Evolutionary conservation across 2,797 vertebrate genomes (phyloP).

Genomic region (Tragelaphus eurycerus): DNA sequence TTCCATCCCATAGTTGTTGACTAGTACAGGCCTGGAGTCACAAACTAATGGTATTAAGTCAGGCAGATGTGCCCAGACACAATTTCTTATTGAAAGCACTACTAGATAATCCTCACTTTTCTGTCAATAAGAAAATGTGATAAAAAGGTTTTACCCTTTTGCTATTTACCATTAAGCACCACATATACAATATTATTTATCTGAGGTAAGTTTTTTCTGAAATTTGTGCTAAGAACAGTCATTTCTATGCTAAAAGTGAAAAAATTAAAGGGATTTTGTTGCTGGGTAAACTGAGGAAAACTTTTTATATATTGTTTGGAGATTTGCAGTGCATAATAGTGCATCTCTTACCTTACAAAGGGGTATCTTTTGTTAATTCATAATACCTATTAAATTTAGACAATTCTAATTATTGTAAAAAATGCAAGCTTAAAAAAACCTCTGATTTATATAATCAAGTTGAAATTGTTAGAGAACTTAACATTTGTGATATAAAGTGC

Average conservation of each 20-base stretch:
- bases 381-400: not conserved
- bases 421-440: not conserved
- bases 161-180: not conserved
- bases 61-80: not conserved
- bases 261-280: conserved; percentile 5
- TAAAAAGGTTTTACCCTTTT: not conserved
- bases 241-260: not conserved
- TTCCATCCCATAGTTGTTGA: not conserved
- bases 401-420: not conserved
- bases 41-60: not conserved
- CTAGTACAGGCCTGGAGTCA: not conserved
- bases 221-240: not conserved
- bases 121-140: conserved; percentile 25
- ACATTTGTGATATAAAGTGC: conserved; percentile 4
- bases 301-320: not conserved
- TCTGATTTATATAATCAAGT: not conserved
- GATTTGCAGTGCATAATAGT: not conserved
- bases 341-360: not conserved
- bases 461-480: not conserved
- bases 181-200: not conserved
- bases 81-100: not conserved
- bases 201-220: not conserved
- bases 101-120: not conserved
- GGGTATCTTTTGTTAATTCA: not conserved
- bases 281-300: not conserved